Base-by-base conservation (phyloP, 2,113 vertebrate genomes). In the Enhydra lutris region DNA sequence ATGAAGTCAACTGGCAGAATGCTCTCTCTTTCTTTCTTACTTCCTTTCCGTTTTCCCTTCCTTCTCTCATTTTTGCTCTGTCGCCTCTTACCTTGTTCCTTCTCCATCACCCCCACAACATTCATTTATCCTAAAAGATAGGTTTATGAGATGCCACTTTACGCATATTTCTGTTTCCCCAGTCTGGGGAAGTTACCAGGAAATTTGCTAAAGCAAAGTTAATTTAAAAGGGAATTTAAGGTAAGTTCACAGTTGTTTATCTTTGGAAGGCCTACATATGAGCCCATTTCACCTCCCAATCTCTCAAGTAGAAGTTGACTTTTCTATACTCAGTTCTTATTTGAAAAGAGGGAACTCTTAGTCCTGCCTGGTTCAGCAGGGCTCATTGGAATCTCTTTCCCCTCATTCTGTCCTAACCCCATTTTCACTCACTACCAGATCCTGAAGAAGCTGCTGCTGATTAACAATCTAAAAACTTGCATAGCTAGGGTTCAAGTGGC, bases 1-100 rank as follows among this genome's bases (percentile, higher is more conserved):
- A 78, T 85, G 55, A 97, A 97, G 74, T 74, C 83, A 94, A 55
- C 87, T 86, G 65, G 89, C 81, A 84, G 61, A 90, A 57, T 67
- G 78, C 24, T 74, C 18, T 39, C 50, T 23, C 4, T 55, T 4
- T 86, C 31, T 36, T n/a, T 42, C 21, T 71, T 36, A 18, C 34
- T 36, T 42, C 57, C 26, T 89, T 67, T 81, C 36, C 4, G 17
- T 42, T 34, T n/a, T 17, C 11, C 10, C 17, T 36, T n/a, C 29
- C 17, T 21, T 34, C 17, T 12, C 39, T 87, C 23, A 57, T 13
- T n/a, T 89, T 61, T 71, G 20, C 50, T 57, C 52, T 14, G 6
- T 47, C 21, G 13, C 55, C 4, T 34, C 6, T 39, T 6, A 12
- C 13, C 20, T 45, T 29, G 7, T 42, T 57, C 18, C 31, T 93